A percentile compares a stretch with the other conserved stretches of the same genome.
These are phyloP conservation scores for Acronicta psi DNA, from an alignment of 2,888 invertebrate species.

Conservation along the genomic window DNA sequence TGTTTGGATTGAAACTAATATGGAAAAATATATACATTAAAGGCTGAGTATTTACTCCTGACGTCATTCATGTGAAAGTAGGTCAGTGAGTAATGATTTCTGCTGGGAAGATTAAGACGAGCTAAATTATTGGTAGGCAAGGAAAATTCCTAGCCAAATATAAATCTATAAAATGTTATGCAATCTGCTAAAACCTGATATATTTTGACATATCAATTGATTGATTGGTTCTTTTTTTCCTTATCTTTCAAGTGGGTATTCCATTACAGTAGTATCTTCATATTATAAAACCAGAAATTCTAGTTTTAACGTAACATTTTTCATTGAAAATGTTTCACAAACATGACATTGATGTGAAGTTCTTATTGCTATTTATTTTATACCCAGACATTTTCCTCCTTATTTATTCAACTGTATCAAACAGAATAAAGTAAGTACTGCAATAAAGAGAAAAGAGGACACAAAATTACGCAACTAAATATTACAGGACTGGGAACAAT, in stretches of 20 bases:
- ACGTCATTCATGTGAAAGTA: conserved; percentile 34
- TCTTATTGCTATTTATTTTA: background rate
- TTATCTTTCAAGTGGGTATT: conserved; percentile 8
- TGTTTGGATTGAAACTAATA: conserved; percentile 13
- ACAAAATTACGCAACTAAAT: background rate
- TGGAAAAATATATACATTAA: conserved; percentile 19
- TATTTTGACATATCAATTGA: conserved; percentile 41
- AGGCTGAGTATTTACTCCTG: conserved; percentile 21
- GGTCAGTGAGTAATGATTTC: conserved; percentile 44
- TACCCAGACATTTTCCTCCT: background rate
- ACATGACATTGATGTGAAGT: background rate
- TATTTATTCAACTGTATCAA: conserved; percentile 12
- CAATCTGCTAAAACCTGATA: conserved; percentile 16
- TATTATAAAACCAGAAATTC: conserved; percentile 6
- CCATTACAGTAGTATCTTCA: background rate
- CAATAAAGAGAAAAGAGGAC: background rate
- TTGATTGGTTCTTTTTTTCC: conserved; percentile 43
- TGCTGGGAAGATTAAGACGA: conserved; percentile 11
- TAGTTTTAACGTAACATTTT: background rate
- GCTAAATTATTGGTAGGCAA: background rate
- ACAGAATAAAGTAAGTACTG: conserved; percentile 1
- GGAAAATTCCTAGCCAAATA: conserved; percentile 1
- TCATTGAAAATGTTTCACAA: background rate
- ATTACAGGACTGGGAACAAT: conserved; percentile 4
- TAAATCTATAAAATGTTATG: conserved; percentile 10